A percentile compares a stretch with the other conserved stretches of the same genome.
Conservation (phyloP, 2,888 invertebrate genomes). For the Ormyrus thymus region DNA sequence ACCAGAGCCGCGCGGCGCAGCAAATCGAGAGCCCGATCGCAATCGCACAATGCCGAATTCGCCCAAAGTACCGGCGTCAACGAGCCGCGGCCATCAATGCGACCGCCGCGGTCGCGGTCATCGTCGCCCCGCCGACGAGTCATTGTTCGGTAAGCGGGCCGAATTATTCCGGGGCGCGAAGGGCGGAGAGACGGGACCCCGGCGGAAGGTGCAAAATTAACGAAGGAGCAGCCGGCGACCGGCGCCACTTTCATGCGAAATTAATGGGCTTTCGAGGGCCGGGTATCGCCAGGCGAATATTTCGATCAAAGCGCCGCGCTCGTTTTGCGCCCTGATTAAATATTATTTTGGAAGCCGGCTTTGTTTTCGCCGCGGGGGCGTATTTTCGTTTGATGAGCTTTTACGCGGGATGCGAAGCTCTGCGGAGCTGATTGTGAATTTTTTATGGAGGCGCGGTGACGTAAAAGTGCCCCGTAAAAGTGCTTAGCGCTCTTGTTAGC, state of each 20-base stretch:
- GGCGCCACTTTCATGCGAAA: constrained; percentile 27
- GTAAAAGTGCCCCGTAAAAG: neutral
- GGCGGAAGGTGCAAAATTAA: neutral
- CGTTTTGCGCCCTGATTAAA: constrained; percentile 20
- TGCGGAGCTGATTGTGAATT: neutral
- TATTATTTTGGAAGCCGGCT: constrained; percentile 20
- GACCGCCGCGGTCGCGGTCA: constrained; percentile 1
- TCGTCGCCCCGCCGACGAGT: neutral
- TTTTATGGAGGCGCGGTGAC: neutral
- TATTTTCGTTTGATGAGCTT: constrained; percentile 8
- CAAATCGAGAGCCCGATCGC: no score
- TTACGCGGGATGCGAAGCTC: neutral
- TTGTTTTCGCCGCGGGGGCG: constrained; percentile 10
- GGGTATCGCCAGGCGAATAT: neutral
- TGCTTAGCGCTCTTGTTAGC: neutral
- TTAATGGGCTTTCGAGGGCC: constrained; percentile 11
- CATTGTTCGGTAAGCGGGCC: no score
- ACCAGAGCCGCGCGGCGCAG: no score
- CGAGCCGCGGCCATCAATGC: neutral
- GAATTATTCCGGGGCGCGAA: no score
- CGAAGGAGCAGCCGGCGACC: neutral
- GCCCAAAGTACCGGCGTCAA: no score
- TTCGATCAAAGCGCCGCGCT: constrained; percentile 19
- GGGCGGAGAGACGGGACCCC: no score
- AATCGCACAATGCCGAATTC: no score